Evolutionary conservation across 2,797 vertebrate genomes (phyloP), one percentile per base, ranked within the genome.

Genomic region (Trematomus bernacchii): DNA sequence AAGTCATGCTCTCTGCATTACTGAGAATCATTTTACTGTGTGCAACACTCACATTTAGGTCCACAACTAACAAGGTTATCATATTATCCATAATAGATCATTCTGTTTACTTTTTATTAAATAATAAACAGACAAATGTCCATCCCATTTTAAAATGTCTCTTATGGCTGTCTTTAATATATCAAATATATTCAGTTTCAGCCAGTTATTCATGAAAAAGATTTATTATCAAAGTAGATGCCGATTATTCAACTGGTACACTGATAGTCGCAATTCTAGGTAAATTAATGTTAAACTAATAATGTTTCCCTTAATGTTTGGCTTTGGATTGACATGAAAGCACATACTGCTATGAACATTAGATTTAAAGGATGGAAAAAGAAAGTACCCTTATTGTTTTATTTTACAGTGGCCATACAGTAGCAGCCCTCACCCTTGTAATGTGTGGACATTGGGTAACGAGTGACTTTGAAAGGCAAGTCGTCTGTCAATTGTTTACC

Each of bases 401-500:
- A 48, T 59, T 71, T 66, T 14, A 50, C n/a, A 21, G 40, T 51
- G 30, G 15, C 2, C 8, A 2, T 50, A 9, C 6, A 37, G 33
- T 37, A 44, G 23, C 37, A n/a, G 21, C 50, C 11, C 47, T 82
- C 77, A 4, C 51, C 44, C 61, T 71, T n/a, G 27, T 57, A 67
- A 68, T 48, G 37, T 67, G 47, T 64, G 81, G 54, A 73, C 63
- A 33, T 42, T 69, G 55, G 21, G 50, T 48, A 62, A 75, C 68
- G 8, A 18, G 18, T 71, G 63, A 73, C 86, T 77, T 70, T 77
- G 43, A 64, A 52, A 62, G 54, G 48, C 6, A 23, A 16, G 54
- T 66, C 42, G 15, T 43, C 66, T 78, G 76, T 89, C 8, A 63
- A 86, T 67, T 5, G 14, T 85, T 85, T 55, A 58, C 68, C 5